Evolutionary conservation across 2,113 vertebrate species (phyloP).

Genomic region (Jacana jacana): DNA sequence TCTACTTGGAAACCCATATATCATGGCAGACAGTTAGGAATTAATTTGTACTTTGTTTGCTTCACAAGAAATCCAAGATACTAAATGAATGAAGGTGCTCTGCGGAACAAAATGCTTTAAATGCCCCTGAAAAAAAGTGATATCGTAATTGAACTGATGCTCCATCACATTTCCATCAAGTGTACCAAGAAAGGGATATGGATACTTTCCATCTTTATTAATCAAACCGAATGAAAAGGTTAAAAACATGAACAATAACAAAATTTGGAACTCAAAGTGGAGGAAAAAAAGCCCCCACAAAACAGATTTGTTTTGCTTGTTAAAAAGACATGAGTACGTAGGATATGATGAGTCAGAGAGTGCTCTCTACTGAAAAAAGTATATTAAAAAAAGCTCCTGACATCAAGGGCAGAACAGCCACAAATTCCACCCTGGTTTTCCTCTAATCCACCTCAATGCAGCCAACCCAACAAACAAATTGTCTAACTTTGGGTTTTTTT

Average conservation of each 20-base stretch:
- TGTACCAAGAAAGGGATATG: not conserved
- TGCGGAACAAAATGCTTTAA: not conserved
- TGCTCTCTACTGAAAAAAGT: not conserved
- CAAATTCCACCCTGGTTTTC: not conserved
- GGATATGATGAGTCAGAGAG: not conserved
- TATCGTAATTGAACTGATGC: not conserved
- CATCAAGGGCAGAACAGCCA: not conserved
- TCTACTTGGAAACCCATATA: not conserved
- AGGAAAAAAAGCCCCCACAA: not conserved
- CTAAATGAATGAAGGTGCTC: not conserved
- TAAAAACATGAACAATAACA: not conserved
- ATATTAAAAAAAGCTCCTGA: not conserved
- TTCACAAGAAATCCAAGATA: not conserved
- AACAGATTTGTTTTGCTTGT: not conserved
- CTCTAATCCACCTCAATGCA: not conserved
- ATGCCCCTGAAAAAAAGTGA: not conserved
- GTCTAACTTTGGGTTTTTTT: too few relatives aligned
- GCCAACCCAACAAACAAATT: not conserved
- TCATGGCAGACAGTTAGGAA: not conserved
- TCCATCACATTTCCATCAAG: not conserved
- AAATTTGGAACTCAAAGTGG: not conserved
- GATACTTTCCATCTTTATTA: not conserved
- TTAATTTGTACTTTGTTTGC: not conserved
- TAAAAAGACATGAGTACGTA: not conserved
- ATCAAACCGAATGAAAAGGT: not conserved